phyloP scores from a whole-genome alignment of 2,888 invertebrate species.

The Spisula subtruncata region DNA sequence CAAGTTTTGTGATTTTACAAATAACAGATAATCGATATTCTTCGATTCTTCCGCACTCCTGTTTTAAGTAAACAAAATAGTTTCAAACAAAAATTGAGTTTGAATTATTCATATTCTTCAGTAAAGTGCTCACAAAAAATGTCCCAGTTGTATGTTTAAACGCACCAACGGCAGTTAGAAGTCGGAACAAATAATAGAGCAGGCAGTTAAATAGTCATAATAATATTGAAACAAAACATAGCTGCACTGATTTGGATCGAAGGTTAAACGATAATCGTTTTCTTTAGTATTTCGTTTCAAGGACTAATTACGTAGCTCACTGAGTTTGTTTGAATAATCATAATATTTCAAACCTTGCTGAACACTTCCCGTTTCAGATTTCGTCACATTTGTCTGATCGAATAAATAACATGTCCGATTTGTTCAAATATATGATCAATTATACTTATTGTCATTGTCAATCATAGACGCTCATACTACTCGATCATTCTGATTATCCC shows the following conservation, averaged over 20 bases:
- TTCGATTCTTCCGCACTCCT: not conserved
- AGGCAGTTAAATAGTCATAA: not conserved
- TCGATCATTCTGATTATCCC: not conserved
- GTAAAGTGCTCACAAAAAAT: not conserved
- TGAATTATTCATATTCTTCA: not conserved
- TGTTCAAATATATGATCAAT: not conserved
- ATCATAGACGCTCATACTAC: not conserved
- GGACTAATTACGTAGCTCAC: not conserved
- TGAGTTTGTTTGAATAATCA: not conserved
- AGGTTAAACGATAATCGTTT: not conserved
- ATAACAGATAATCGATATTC: not conserved
- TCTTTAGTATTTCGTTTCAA: not conserved
- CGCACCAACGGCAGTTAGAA: not conserved
- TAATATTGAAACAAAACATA: not conserved
- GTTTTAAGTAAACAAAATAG: conserved; percentile 8
- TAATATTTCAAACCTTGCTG: not conserved
- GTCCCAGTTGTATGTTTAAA: not conserved
- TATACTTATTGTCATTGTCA: not conserved
- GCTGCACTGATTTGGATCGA: not conserved
- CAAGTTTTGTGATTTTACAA: not conserved
- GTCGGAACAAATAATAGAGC: not conserved
- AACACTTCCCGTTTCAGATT: not conserved
- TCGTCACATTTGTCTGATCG: not conserved
- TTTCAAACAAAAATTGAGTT: conserved; percentile 3
- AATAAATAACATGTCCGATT: not conserved